Conservation (phyloP, 2,888 invertebrate genomes). For the Caradrina clavipalpis region DNA sequence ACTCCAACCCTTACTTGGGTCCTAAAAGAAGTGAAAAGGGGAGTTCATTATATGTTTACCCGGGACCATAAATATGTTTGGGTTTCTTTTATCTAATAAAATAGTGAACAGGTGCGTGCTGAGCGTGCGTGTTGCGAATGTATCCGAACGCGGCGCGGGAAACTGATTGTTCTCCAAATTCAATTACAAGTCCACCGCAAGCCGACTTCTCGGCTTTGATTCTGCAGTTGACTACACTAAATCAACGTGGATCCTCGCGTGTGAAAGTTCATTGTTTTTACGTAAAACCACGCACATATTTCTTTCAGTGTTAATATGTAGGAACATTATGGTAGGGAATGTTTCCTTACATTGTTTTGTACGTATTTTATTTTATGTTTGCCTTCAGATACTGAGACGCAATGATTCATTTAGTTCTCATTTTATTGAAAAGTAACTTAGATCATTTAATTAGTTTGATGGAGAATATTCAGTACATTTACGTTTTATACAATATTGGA, state of each 20-base stretch:
- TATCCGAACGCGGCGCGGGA: constrained; percentile 72
- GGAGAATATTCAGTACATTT: background rate
- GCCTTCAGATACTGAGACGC: background rate
- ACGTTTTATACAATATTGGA: background rate
- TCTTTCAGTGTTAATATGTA: constrained; percentile 56
- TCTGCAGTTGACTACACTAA: constrained; percentile 82
- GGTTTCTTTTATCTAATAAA: constrained; percentile 70
- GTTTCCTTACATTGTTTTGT: constrained; percentile 29
- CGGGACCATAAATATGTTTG: constrained; percentile 55
- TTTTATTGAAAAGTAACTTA: background rate
- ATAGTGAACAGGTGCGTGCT: constrained; percentile 81
- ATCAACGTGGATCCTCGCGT: constrained; percentile 81
- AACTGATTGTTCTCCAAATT: constrained; percentile 89
- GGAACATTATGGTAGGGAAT: constrained; percentile 50
- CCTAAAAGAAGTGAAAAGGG: constrained; percentile 27
- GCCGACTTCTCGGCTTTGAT: constrained; percentile 83
- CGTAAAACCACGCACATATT: constrained; percentile 62
- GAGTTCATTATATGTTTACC: constrained; percentile 55
- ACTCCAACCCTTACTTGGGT: constrained; percentile 17
- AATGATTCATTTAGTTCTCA: background rate
- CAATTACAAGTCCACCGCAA: constrained; percentile 84
- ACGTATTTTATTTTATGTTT: background rate
- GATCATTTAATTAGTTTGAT: background rate
- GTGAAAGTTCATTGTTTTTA: constrained; percentile 90
- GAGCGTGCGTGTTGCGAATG: constrained; percentile 82